Evolutionary conservation across 2,113 vertebrate species (phyloP), one percentile per base, ranked within the genome.

Genomic region (Otolemur garnettii): DNA sequence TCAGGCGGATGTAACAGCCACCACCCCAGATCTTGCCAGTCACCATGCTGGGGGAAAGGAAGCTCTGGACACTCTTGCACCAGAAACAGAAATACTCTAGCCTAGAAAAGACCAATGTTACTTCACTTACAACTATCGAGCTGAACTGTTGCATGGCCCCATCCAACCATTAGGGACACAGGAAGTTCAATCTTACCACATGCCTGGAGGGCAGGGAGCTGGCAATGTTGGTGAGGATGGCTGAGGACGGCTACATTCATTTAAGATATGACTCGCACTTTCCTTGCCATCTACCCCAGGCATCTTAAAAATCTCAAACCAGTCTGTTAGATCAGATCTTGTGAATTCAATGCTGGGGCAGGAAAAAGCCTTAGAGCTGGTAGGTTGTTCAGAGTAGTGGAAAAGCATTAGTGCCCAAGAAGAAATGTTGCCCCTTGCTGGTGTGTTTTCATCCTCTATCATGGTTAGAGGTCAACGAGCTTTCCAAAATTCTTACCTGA

Each of bases 261-360:
- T 84, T 50, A 87, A 78, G 69, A 75, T 13, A 4, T 17, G 68
- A 55, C 59, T 30, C 13, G 11, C 21, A 33, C 19, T 75, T 87
- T 26, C 50, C 93, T 42, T 69, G 11, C 21, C 71, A 38, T 79
- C 45, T 38, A 71, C 64, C 53, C 13, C 2, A 3, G 21, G 35
- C 33, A 19, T 80, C 59, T 74, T 96, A 89, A 97, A 96, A 87
- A 64, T 57, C 78, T 81, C 71, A 93, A 59, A 79, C 30, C 59
- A 87, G 33, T 90, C 72, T 59, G 3, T 92, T 90, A 68, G 80
- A 84, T 59, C 38, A 90, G 64, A 71, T 80, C 85, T 45, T 88
- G 55, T 96, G 50, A 87, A 81, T 38, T 84, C 69, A 68, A 24
- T 75, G 82, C 30, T 69, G n/a, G 12, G 55, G 33, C 2, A 22